A percentile compares a stretch with the other conserved stretches of the same genome.
These are phyloP conservation scores for Mormyrus lacerda DNA, from an alignment of 2,113 vertebrate species.

Conservation along the genomic window DNA sequence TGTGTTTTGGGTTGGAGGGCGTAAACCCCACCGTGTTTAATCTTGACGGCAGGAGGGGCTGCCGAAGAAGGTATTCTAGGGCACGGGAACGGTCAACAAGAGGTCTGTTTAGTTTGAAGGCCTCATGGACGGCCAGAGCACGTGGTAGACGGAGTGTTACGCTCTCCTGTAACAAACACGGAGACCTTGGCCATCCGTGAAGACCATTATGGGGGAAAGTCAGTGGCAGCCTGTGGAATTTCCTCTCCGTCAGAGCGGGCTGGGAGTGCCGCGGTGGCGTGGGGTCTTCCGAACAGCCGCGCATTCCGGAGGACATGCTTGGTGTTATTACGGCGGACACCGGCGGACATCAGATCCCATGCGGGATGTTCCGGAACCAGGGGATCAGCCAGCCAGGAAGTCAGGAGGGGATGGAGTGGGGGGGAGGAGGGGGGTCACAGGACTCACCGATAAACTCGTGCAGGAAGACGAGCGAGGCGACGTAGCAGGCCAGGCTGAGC, in stretches of 20 bases:
- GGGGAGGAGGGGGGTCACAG: neutral
- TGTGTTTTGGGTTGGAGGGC: neutral
- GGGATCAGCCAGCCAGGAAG: conserved; percentile 5
- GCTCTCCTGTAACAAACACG: conserved; percentile 43
- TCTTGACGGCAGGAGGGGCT: neutral
- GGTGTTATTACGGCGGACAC: neutral
- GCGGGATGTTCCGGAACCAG: neutral
- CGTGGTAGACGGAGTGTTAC: no score
- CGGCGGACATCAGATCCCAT: neutral
- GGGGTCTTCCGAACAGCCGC: neutral
- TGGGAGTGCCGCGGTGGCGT: neutral
- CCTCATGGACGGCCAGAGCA: neutral
- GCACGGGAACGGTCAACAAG: neutral
- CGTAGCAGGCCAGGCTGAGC: conserved; percentile 87
- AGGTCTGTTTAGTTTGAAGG: neutral
- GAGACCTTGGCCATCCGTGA: conserved; percentile 24
- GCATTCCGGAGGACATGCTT: conserved; percentile 17
- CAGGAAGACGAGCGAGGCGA: conserved; percentile 91
- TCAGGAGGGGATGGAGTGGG: no score
- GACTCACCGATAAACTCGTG: conserved; percentile 90
- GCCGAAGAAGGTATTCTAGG: neutral
- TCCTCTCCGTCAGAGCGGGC: conserved; percentile 40
- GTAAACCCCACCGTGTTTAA: neutral
- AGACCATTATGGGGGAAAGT: conserved; percentile 44
- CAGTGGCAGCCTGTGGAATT: conserved; percentile 45